These are phyloP conservation scores for Sebastes taczanowskii DNA, from an alignment of 2,797 vertebrate genomes.

Conservation along the genomic window DNA sequence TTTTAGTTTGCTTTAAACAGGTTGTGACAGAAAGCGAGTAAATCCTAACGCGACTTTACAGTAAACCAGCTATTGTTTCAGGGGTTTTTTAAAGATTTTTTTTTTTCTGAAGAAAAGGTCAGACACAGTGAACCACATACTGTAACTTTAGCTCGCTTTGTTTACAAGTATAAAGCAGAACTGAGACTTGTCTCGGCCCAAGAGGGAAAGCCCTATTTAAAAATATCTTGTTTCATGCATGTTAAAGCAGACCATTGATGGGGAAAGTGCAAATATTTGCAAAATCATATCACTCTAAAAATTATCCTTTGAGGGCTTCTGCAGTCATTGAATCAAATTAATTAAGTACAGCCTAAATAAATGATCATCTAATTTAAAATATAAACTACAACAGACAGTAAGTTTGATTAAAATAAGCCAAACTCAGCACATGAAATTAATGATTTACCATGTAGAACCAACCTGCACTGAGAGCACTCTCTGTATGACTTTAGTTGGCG, in stretches of 20 bases:
- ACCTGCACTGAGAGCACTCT: background rate
- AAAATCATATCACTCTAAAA: background rate
- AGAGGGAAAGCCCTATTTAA: conserved; percentile 21
- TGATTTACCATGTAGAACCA: background rate
- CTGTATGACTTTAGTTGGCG: background rate
- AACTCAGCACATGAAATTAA: background rate
- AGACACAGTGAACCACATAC: background rate
- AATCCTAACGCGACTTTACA: background rate
- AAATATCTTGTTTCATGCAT: conserved; percentile 24
- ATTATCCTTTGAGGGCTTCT: background rate
- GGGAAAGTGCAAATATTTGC: background rate
- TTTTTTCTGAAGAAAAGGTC: background rate
- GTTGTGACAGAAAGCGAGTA: background rate
- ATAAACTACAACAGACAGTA: conserved; percentile 8
- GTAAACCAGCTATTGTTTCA: background rate
- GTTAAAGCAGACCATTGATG: background rate
- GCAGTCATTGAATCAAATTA: background rate
- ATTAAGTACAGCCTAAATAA: background rate
- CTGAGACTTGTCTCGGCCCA: conserved; percentile 4
- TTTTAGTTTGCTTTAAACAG: background rate
- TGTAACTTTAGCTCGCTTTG: background rate
- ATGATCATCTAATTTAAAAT: background rate
- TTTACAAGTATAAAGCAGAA: conserved; percentile 56
- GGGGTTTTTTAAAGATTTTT: background rate
- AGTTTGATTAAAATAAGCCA: background rate